phyloP scores from a whole-genome alignment of 2,888 invertebrate species.

The Hyalella azteca region DNA sequence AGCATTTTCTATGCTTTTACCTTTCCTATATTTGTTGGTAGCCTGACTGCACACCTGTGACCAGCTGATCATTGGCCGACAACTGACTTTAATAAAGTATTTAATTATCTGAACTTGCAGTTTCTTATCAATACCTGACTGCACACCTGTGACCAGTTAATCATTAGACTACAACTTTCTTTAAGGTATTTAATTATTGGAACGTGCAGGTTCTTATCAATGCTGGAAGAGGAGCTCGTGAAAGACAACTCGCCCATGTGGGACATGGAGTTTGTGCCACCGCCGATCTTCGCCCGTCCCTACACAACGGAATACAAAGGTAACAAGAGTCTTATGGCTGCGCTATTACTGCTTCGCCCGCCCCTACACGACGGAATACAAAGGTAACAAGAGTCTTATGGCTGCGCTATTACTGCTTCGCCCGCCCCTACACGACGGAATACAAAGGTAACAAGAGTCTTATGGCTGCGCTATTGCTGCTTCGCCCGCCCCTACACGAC shows the following conservation, averaged over 20 bases:
- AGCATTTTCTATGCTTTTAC: no score
- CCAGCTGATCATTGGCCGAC: no score
- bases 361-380: slow-evolving; percentile 82
- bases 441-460: slow-evolving; percentile 63
- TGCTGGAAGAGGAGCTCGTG: slow-evolving; percentile 87
- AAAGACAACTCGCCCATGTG: slow-evolving; percentile 87
- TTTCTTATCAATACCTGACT: slow-evolving; percentile 84
- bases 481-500: no score
- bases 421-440: slow-evolving; percentile 68
- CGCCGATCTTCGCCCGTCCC: slow-evolving; percentile 72
- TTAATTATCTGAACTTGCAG: no score
- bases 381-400: slow-evolving; percentile 94
- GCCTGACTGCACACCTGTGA: no score
- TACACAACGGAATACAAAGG: slow-evolving; percentile 65
- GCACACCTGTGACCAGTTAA: slow-evolving; percentile 87
- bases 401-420: slow-evolving; percentile 71
- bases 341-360: no score
- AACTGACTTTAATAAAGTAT: no score
- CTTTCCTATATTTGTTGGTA: no score
- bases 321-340: no score
- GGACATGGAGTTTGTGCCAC: slow-evolving; percentile 82
- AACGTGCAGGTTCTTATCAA: slow-evolving; percentile 82
- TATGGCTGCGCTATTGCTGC: no score
- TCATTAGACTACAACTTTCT: no score
- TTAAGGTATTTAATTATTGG: no score